Conservation (phyloP, 2,797 vertebrate species). For the Dendrocincla tyrannina region DNA sequence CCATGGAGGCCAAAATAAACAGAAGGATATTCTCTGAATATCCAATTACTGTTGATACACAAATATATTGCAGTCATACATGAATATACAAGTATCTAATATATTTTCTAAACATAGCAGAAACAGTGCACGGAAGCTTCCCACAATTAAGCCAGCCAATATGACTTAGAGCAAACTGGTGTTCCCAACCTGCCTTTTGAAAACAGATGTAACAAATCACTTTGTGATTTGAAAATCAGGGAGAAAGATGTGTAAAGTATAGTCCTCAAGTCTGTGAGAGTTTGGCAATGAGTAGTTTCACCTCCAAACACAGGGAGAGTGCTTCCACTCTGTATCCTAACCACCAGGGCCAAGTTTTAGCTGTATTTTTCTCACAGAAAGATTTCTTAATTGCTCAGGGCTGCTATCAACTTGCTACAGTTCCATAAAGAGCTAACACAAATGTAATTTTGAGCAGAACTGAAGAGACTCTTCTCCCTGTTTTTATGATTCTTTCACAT, state of each 20-base stretch:
- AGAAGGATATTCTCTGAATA: background rate
- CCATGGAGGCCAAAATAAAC: background rate
- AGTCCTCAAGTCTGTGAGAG: background rate
- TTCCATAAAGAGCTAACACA: background rate
- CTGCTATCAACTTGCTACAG: background rate
- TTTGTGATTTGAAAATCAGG: background rate
- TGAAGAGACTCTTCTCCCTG: background rate
- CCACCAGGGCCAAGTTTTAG: background rate
- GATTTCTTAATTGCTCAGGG: background rate
- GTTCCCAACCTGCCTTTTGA: background rate
- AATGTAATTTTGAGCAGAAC: background rate
- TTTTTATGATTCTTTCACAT: background rate
- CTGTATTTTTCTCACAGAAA: background rate
- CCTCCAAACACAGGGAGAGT: background rate
- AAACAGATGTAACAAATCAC: background rate
- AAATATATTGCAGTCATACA: background rate
- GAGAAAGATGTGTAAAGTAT: background rate
- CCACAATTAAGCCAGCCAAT: background rate
- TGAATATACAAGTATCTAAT: background rate
- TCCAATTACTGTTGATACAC: background rate
- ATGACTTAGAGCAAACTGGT: background rate
- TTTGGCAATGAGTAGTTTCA: background rate
- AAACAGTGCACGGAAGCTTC: background rate
- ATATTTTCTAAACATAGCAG: background rate
- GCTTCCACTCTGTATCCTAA: background rate